Conservation (phyloP, 2,888 invertebrate genomes). For the Lithophane leautieri region DNA sequence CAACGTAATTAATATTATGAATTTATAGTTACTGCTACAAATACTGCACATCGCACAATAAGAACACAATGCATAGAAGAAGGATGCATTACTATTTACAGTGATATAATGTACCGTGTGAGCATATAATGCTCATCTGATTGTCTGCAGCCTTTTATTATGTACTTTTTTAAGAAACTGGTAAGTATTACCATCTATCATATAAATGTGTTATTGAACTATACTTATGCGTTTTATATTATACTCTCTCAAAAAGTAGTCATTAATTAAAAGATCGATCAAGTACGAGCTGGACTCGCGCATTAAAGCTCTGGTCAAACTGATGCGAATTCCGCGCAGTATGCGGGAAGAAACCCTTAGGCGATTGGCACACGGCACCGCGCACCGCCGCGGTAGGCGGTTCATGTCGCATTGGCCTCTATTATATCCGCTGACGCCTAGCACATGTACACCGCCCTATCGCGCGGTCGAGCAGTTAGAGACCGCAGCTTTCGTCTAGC, state of each 20-base stretch:
- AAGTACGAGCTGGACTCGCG: neutral
- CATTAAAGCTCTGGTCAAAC: neutral
- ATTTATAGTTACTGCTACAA: constrained; percentile 23
- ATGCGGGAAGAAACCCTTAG: neutral
- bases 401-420: too few species aligned
- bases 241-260: neutral
- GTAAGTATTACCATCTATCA: constrained; percentile 54
- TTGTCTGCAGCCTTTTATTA: constrained; percentile 28
- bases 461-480: too few species aligned
- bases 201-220: constrained; percentile 60
- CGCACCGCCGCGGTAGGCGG: too few species aligned
- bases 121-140: constrained; percentile 35
- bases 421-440: too few species aligned
- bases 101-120: neutral
- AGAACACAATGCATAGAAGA: constrained; percentile 43
- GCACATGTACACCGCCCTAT: too few species aligned
- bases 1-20: constrained; percentile 16
- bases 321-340: too few species aligned
- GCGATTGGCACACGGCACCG: too few species aligned
- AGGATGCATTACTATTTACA: constrained; percentile 17
- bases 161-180: constrained; percentile 54
- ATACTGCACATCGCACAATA: constrained; percentile 40
- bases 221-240: constrained; percentile 15
- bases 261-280: neutral
- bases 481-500: too few species aligned